Conservation (phyloP, 2,113 vertebrate genomes). For the Edolisoma coerulescens region DNA sequence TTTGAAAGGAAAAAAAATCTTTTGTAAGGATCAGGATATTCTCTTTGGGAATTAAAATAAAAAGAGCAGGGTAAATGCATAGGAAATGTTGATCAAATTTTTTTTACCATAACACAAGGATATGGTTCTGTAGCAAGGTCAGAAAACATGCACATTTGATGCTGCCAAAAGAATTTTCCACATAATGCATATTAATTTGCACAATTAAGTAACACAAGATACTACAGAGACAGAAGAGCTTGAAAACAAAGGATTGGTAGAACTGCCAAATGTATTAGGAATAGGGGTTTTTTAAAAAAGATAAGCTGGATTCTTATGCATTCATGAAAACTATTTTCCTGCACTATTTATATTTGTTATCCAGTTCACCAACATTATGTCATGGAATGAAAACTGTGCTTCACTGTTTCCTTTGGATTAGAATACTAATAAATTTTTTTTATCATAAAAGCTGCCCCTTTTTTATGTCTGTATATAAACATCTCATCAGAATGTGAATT, state of each 20-base stretch:
- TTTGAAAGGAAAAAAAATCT: background rate
- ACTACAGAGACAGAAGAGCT: background rate
- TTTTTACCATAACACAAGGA: background rate
- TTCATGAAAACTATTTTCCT: background rate
- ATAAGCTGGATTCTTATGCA: background rate
- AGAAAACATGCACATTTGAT: background rate
- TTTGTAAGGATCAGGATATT: background rate
- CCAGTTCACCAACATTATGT: background rate
- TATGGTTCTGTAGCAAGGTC: background rate
- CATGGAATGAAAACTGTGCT: background rate
- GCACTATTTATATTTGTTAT: background rate
- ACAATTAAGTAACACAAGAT: background rate
- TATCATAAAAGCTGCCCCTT: background rate
- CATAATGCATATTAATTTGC: background rate
- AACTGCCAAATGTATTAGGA: background rate
- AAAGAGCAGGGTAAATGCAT: background rate
- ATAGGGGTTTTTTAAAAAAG: background rate
- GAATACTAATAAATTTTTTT: background rate
- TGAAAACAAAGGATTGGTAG: background rate
- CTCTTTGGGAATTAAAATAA: background rate
- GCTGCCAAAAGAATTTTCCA: background rate
- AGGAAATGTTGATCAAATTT: background rate
- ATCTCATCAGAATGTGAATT: background rate
- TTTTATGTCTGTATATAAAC: background rate
- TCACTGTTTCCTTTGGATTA: background rate